Base-by-base conservation (phyloP, 1,140 invertebrate genomes). In the Trinorchestia longiramus region DNA sequence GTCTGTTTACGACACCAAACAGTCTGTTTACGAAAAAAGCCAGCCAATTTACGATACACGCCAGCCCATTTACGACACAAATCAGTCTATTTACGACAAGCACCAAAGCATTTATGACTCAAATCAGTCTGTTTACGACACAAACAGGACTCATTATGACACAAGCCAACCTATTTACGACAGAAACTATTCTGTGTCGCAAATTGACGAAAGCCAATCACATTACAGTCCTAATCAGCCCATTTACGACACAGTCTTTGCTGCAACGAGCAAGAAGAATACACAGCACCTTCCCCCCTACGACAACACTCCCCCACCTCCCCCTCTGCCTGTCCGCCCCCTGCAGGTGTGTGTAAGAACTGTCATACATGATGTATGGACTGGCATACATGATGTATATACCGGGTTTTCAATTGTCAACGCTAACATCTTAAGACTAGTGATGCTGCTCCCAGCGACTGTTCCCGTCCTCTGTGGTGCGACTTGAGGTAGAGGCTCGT, bases 91-190 rank as follows among this genome's bases (percentile, higher is more conserved):
- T 92, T 92, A 92, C 90, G 90, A 92, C 90, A 42, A 19, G 4
- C 8, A 92, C 23, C 90, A 94, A 40, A 4, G 11, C 43, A 11
- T 47, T 47, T 94, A 94, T n/a, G 92, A 94, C 92, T 0, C 92
- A 45, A 94, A 94, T 11, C 92, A 94, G 43, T 11, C 19, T 11
- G 36, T 94, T 47, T 94, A 94, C 40, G 44, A 94, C 92, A 47
- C 43, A 3, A 94, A 94, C 40, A 6, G 23, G 44, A 23, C 88
- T 3, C 41, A 8, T 42, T 91, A 42, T 36, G 88, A 91, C 43
- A 43, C 92, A 6, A 94, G 47, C 43, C 92, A 94, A 23, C 44
- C 92, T 4, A 92, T 42, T 92, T 92, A 92, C 90, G 90, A 92
- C 90, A 42, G 23, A 23, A 92, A 92, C 36, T 42, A 92, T 4